Evolutionary conservation across 1,140 invertebrate species (phyloP).

Genomic region (Aethina tumida): DNA sequence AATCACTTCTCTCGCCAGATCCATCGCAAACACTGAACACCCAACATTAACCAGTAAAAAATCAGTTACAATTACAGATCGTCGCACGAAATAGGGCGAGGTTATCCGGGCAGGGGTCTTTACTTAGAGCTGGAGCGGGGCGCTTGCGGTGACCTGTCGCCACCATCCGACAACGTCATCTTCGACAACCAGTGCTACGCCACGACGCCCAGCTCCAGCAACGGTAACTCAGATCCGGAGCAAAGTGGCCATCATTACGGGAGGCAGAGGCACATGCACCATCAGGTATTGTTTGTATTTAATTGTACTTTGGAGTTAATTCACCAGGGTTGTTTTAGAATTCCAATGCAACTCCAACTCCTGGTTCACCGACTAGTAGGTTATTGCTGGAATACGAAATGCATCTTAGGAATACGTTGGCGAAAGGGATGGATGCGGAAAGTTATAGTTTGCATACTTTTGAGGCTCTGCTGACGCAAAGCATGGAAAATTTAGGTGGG

Average conservation of each 20-base stretch:
- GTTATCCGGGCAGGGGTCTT: conserved; percentile 53
- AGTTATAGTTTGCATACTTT: conserved; percentile 90
- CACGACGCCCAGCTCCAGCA: conserved; percentile 82
- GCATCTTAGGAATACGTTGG: conserved; percentile 85
- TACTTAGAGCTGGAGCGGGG: conserved; percentile 74
- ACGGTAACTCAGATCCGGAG: conserved; percentile 80
- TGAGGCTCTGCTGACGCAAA: conserved; percentile 83
- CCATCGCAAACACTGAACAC: too few relatives aligned
- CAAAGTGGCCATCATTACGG: conserved; percentile 49
- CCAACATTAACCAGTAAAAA: conserved; percentile 12
- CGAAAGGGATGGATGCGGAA: conserved; percentile 90
- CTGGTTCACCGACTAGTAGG: conserved; percentile 76
- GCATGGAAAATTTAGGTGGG: conserved; percentile 89
- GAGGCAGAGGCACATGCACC: conserved; percentile 39
- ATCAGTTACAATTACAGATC: conserved; percentile 37
- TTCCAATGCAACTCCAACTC: conserved; percentile 51
- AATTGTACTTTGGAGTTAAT: neutral
- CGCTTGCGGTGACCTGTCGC: conserved; percentile 62
- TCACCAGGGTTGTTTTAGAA: conserved; percentile 24
- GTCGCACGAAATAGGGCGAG: conserved; percentile 52
- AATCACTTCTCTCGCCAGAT: too few relatives aligned
- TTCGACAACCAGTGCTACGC: conserved; percentile 92
- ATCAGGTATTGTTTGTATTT: conserved; percentile 36
- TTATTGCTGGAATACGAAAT: conserved; percentile 89
- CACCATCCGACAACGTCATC: conserved; percentile 83